Percentiles rank a stretch among this genome's conserved stretches.
phyloP scores from a whole-genome alignment of 2,113 vertebrate species.

The Tretioscincus oriximinensis region DNA sequence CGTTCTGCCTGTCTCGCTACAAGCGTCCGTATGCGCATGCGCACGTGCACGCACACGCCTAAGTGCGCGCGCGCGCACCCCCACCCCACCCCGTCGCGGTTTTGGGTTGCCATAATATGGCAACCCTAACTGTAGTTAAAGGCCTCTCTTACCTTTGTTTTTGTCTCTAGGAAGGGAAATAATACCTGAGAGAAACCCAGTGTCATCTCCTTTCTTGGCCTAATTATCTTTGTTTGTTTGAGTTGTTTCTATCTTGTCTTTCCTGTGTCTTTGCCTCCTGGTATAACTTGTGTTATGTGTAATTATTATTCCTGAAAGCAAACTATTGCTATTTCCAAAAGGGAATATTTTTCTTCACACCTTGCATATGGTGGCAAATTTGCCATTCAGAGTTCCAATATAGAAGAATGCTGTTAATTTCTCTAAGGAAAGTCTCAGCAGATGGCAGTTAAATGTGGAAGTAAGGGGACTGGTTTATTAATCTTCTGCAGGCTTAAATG shows the following conservation, averaged over 20 bases:
- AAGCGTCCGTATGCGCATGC: no score
- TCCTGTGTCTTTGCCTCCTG: background rate
- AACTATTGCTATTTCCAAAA: background rate
- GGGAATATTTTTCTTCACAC: background rate
- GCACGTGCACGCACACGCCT: no score
- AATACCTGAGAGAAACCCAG: background rate
- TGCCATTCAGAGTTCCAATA: slow-evolving; percentile 6
- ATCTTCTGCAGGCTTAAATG: slow-evolving; percentile 27
- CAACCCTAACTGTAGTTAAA: no score
- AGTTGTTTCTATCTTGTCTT: background rate
- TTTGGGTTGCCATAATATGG: no score
- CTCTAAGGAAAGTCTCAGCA: slow-evolving; percentile 21
- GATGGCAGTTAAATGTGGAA: slow-evolving; percentile 29
- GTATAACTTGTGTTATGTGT: background rate
- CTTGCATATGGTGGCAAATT: slow-evolving; percentile 16
- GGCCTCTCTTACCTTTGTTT: no score
- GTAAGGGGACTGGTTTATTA: slow-evolving; percentile 7
- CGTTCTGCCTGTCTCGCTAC: no score
- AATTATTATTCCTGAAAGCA: slow-evolving; percentile 22
- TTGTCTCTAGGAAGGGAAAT: background rate
- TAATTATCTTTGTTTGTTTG: background rate
- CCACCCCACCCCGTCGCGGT: no score
- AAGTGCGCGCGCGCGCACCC: no score
- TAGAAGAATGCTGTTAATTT: slow-evolving; percentile 24
- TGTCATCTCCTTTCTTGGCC: background rate